These are phyloP conservation scores for Elymnias hypermnestra DNA, from an alignment of 1,140 invertebrate genomes.

Conservation along the genomic window DNA sequence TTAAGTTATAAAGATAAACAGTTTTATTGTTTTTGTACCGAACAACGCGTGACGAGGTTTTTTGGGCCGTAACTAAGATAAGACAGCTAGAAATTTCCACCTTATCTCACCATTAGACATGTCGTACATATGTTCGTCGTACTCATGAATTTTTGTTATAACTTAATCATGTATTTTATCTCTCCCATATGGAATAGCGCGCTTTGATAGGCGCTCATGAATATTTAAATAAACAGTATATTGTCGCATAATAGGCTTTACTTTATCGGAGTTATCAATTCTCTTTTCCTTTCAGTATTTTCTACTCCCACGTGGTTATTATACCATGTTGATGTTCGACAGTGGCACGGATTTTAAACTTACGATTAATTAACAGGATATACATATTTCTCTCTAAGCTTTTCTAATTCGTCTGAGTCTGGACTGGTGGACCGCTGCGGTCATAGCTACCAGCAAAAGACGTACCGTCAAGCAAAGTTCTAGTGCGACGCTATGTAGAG, in stretches of 20 bases:
- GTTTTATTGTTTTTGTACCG: slow-evolving; percentile 22
- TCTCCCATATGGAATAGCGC: not conserved
- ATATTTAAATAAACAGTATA: not conserved
- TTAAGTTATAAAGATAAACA: slow-evolving; percentile 37
- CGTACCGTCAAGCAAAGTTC: too few relatives aligned
- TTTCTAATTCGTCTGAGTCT: too few relatives aligned
- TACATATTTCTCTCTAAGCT: too few relatives aligned
- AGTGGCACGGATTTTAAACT: too few relatives aligned
- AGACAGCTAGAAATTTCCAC: not conserved
- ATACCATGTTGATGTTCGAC: too few relatives aligned
- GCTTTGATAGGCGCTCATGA: slow-evolving; percentile 3
- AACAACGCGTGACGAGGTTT: slow-evolving; percentile 5
- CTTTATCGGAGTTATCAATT: not conserved
- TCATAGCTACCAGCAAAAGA: too few relatives aligned
- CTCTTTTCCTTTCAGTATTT: not conserved
- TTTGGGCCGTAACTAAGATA: slow-evolving; percentile 16
- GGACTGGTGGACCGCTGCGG: too few relatives aligned
- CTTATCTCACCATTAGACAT: slow-evolving; percentile 1
- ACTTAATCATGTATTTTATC: slow-evolving; percentile 3
- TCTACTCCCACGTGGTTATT: not conserved
- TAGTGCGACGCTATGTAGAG: too few relatives aligned
- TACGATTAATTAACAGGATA: too few relatives aligned
- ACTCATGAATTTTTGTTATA: not conserved
- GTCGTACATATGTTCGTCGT: not conserved
- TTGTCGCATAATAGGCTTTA: not conserved